phyloP scores from a whole-genome alignment of 2,797 vertebrate genomes.

The Macropodus opercularis region DNA sequence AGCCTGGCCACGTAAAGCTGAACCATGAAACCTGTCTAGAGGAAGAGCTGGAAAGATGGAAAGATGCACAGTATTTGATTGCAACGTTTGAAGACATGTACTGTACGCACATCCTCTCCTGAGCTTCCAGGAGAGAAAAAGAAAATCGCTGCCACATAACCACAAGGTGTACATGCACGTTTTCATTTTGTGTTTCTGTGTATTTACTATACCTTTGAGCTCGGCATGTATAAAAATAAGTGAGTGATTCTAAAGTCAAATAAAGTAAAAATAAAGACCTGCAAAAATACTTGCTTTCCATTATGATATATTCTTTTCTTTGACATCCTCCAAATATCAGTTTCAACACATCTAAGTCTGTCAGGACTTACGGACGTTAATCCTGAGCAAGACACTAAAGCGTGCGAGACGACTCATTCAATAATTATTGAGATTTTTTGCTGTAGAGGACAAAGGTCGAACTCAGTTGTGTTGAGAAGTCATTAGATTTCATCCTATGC shows the following conservation, averaged over 20 bases:
- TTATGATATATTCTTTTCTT: too few relatives aligned
- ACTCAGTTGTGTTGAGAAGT: too few relatives aligned
- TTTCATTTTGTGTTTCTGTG: slow-evolving; percentile 3
- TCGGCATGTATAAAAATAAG: too few relatives aligned
- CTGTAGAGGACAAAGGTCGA: not conserved
- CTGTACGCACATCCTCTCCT: not conserved
- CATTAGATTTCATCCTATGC: too few relatives aligned
- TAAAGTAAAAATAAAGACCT: too few relatives aligned
- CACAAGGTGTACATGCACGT: slow-evolving; percentile 2
- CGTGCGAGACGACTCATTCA: too few relatives aligned
- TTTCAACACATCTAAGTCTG: too few relatives aligned
- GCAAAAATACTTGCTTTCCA: too few relatives aligned
- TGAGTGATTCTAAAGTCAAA: too few relatives aligned
- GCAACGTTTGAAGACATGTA: not conserved
- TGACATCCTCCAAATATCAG: too few relatives aligned
- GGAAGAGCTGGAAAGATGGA: not conserved
- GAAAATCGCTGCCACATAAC: slow-evolving; percentile 5
- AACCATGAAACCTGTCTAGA: not conserved
- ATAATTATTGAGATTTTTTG: not conserved
- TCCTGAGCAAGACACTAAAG: not conserved
- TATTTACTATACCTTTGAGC: slow-evolving; percentile 1
- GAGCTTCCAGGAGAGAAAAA: slow-evolving; percentile 3
- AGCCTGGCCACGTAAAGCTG: not conserved
- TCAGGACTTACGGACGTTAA: too few relatives aligned
- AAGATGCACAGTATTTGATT: not conserved